Base-by-base conservation (phyloP, 53 echinoderm and acorn worm species). In the Astropecten irregularis region DNA sequence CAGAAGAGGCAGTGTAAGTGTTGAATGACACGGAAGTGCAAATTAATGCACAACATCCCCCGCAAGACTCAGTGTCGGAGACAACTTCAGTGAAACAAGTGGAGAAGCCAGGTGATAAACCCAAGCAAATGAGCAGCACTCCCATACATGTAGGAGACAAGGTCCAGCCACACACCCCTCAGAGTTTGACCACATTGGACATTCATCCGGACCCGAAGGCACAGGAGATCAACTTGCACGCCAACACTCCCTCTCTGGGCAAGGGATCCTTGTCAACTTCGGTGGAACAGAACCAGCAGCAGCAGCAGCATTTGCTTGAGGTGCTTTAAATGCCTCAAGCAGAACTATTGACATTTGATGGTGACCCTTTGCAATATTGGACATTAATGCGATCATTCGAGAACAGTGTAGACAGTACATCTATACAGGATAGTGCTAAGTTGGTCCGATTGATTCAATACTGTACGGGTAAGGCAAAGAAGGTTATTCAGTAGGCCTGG, bases 291-390 rank as follows among this genome's bases (percentile, higher is more conserved):
- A 40, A 40, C 19, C 39, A 40, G 20, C 76, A 63, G 50, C 89
- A 83, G 40, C 89, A 88, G 67, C 83, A 83, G 51, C 77, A 66
- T 55, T 37, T 89, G 42, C 26, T 89, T 11, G 89, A 84, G 36
- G 65, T 74, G 9, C 33, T 89, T 14, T 74, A 73, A 46, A 74
- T 68, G 23, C 68, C 44, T 25, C 10, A 44, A 68, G 68, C 46
- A 68, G 68, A 68, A 21, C 68, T 68, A 13, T 40, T 68, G 22
- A 68, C 65, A 1, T 92, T 70, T 47, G 82, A 85, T 14, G 92
- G 89, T 3, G 69, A 86, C 38, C 86, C 86, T 0, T 53, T 88
- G 68, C 55, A 83, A 42, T 87, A 82, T 56, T 68, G 39, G 22
- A 63, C 52, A 16, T 91, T 88, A 31, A 83, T 69, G 23, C 19